Percentiles rank a stretch among this genome's conserved stretches.
Evolutionary conservation across 2,113 vertebrate species (phyloP).

Genomic region (Silurus glanis): DNA sequence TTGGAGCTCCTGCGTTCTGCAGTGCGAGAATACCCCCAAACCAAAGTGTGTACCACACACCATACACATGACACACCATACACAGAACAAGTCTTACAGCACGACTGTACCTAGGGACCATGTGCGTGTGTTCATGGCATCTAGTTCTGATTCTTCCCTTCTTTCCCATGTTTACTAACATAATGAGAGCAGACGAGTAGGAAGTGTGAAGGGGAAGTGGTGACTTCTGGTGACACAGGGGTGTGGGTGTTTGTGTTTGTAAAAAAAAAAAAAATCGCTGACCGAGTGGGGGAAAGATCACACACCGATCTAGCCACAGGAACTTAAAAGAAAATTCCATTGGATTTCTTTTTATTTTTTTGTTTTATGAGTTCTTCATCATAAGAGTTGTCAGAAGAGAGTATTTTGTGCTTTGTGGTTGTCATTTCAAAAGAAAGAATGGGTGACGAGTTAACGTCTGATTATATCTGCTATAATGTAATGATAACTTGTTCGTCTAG

Average conservation of each 20-base stretch:
- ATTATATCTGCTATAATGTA: neutral
- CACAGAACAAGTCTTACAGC: neutral
- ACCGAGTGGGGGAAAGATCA: conserved; percentile 16
- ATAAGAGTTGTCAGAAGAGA: conserved; percentile 1
- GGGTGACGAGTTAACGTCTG: neutral
- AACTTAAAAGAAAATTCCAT: neutral
- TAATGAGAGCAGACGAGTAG: conserved; percentile 8
- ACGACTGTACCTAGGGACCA: neutral
- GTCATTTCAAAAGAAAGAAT: neutral
- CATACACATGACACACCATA: neutral
- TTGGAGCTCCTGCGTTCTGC: conserved; percentile 82
- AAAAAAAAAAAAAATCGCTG: neutral
- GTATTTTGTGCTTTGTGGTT: neutral
- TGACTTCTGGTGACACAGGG: neutral
- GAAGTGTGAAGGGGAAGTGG: conserved; percentile 19
- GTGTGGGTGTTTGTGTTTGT: neutral
- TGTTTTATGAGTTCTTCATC: neutral
- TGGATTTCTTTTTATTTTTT: too few species aligned
- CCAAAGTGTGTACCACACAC: conserved; percentile 76
- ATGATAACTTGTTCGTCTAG: neutral
- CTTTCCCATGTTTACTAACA: conserved; percentile 5
- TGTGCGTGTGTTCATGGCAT: conserved; percentile 4
- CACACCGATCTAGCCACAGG: neutral
- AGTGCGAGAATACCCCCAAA: conserved; percentile 78
- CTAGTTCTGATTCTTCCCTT: neutral